Base-by-base conservation (phyloP, 2,113 vertebrate species). In the Madoqua kirkii region DNA sequence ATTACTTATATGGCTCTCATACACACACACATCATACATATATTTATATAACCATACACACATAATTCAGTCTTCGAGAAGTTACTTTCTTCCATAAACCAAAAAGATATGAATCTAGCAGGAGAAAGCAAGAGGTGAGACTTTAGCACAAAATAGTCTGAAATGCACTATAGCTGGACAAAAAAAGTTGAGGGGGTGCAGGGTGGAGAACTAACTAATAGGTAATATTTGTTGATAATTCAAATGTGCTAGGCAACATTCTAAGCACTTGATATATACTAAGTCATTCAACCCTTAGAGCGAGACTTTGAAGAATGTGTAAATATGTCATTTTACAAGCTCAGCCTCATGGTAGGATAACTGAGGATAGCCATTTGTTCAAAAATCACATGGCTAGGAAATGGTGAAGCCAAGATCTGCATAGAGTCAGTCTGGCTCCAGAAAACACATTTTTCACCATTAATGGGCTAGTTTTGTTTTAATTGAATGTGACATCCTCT, bases 311-410 rank as follows among this genome's bases (percentile, higher is more conserved):
- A 59, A 25, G 25, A 84, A 86, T 12, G 27, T 50, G 29, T 52
- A 88, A 67, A 79, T 40, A 48, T 17, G 21, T 55, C 13, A 64
- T 4, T 52, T 93, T 59, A 86, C 11, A 87, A 82, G 54, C 11
- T 43, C 74, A 93, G 43, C 40, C 6, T 87, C 9, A 43, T 74
- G 25, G 11, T 8, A 81, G 14, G 8, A 50, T 10, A 60, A 50
- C 15, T 93, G 14, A 74, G 67, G n/a, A 74, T 74, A 74, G 67
- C n/a, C n/a, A 23, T 36, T 79, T 19, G 3, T 50, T 36, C 19
- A 95, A 76, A 62, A 95, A 93, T 67, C 45, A 57, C 11, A n/a
- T 55, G 55, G 40, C 52, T 40, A 33, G 45, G 29, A 96, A 71
- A 91, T 71, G 31, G 31, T n/a, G 15, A 48, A 12, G 16, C 25